A percentile compares a stretch with the other conserved stretches of the same genome.
These are phyloP conservation scores for Arenicola marina DNA, from an alignment of 2,888 invertebrate genomes.

Conservation along the genomic window DNA sequence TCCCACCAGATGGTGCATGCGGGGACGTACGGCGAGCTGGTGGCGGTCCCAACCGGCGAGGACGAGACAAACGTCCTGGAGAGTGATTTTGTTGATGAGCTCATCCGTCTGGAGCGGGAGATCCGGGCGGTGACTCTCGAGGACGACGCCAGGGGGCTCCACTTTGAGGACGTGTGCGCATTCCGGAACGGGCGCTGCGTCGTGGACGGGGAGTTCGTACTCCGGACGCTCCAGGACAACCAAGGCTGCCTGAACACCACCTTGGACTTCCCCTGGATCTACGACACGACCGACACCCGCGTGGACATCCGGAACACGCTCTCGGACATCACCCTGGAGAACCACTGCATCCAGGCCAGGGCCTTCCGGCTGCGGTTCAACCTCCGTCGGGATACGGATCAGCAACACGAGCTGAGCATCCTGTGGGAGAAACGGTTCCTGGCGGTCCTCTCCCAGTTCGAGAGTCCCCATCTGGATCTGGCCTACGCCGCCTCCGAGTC, in stretches of 20 bases:
- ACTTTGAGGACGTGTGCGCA: constrained; percentile 31
- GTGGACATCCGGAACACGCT: background rate
- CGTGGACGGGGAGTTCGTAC: constrained; percentile 23
- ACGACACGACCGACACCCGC: constrained; percentile 1
- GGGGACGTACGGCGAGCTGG: constrained; percentile 14
- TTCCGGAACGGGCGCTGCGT: constrained; percentile 27
- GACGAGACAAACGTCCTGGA: background rate
- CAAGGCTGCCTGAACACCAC: background rate
- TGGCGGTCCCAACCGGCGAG: constrained; percentile 2
- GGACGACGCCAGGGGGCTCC: constrained; percentile 7
- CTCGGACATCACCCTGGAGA: background rate
- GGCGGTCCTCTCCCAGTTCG: background rate
- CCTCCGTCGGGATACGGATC: constrained; percentile 11
- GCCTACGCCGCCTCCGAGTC: constrained; percentile 35
- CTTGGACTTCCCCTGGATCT: background rate
- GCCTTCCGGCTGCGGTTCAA: constrained; percentile 15
- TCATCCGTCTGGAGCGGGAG: background rate
- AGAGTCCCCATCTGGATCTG: background rate
- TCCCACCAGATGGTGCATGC: constrained; percentile 15
- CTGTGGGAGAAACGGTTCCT: constrained; percentile 22
- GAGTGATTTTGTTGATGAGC: background rate
- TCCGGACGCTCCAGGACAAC: background rate
- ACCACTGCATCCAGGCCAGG: constrained; percentile 6
- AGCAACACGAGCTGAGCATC: constrained; percentile 1
- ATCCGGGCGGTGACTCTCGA: background rate